Percentiles rank a stretch among this genome's conserved stretches.
Evolutionary conservation across 2,797 vertebrate species (phyloP).

Genomic region (Periparus ater): DNA sequence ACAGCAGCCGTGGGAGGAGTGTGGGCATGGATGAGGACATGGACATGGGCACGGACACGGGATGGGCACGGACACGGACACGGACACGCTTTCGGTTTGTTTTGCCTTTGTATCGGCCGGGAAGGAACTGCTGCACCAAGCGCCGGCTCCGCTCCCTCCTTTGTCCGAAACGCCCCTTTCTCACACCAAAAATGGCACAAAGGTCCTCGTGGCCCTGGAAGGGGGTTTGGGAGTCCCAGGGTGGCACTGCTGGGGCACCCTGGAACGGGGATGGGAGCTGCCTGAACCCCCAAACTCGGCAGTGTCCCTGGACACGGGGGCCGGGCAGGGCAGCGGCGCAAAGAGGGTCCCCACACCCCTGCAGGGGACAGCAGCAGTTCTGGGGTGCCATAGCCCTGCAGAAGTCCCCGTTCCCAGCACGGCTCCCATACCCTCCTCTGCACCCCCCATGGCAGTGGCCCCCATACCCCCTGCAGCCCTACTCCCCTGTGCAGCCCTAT

Average conservation of each 20-base stretch:
- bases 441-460: too few relatives aligned
- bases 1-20: neutral
- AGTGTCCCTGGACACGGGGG: fast-evolving
- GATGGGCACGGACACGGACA: neutral
- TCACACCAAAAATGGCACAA: neutral
- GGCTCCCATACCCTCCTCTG: neutral
- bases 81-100: conserved; percentile 48
- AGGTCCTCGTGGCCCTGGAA: neutral
- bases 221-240: neutral
- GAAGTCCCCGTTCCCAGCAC: neutral
- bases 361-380: neutral
- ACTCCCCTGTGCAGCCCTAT: neutral
- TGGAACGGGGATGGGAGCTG: fast-evolving
- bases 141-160: conserved; percentile 9
- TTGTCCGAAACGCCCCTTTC: neutral
- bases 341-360: fast-evolving
- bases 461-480: too few relatives aligned
- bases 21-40: neutral
- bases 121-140: conserved; percentile 67
- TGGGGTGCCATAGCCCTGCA: neutral
- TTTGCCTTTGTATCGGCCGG: conserved; percentile 63
- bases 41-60: neutral
- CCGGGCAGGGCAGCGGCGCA: neutral
- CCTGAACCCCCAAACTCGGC: neutral
- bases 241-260: neutral